Evolutionary conservation across 2,888 invertebrate genomes (phyloP).

Genomic region (Arctia plantaginis): DNA sequence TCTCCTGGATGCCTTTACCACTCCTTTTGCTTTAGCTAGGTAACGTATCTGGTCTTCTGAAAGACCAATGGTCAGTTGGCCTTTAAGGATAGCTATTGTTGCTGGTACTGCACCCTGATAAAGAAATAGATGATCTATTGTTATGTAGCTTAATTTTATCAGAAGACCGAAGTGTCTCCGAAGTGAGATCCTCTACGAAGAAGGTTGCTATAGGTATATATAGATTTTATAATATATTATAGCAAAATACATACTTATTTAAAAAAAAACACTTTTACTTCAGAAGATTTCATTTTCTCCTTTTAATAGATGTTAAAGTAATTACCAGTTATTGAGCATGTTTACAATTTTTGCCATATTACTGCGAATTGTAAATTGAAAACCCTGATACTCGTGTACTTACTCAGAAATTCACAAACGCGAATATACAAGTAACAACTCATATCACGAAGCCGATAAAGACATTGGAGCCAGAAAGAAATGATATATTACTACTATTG

Average conservation of each 20-base stretch:
- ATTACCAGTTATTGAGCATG: too few species aligned
- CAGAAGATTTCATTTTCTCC: too few species aligned
- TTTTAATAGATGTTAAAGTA: too few species aligned
- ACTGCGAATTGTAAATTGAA: neutral
- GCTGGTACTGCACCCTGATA: constrained; percentile 94
- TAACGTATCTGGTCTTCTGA: constrained; percentile 87
- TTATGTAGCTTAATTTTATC: constrained; percentile 22
- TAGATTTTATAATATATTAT: too few species aligned
- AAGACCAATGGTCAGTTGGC: constrained; percentile 93
- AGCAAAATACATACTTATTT: neutral
- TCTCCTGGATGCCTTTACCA: constrained; percentile 94
- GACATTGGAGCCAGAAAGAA: neutral
- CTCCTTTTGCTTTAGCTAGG: constrained; percentile 86
- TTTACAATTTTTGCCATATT: neutral
- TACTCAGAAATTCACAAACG: neutral
- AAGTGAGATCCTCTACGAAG: too few species aligned
- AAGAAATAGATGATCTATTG: constrained; percentile 14
- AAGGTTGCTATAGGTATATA: too few species aligned
- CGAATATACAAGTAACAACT: neutral
- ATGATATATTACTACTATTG: neutral
- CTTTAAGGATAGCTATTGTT: constrained; percentile 95
- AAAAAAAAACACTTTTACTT: neutral
- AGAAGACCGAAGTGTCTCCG: too few species aligned
- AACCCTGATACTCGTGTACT: neutral
- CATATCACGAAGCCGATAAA: neutral